Conservation (phyloP, 2,113 vertebrate species). For the Pipra filicauda region DNA sequence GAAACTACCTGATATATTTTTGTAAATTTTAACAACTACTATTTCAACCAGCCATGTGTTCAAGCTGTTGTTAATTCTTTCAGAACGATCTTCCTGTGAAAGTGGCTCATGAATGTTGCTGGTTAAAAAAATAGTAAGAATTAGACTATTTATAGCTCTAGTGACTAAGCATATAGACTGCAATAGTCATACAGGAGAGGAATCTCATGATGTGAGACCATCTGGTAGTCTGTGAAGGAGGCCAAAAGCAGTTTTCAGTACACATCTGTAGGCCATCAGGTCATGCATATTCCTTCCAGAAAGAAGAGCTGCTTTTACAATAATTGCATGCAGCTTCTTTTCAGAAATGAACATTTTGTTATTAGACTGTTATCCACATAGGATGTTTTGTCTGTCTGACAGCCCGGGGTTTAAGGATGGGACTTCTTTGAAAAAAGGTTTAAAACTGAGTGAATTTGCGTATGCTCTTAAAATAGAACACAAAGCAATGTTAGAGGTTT, state of each 20-base stretch:
- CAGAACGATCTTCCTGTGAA: neutral
- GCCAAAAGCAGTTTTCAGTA: neutral
- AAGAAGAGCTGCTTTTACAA: neutral
- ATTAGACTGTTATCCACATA: neutral
- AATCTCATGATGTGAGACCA: neutral
- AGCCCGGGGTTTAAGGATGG: neutral
- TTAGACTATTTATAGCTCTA: slow-evolving; percentile 48
- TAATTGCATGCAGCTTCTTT: neutral
- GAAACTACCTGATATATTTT: neutral
- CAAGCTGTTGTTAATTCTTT: neutral
- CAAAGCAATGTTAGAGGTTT: neutral
- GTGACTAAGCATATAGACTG: slow-evolving; percentile 22
- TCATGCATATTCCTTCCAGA: neutral
- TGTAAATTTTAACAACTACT: neutral
- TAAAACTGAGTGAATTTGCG: neutral
- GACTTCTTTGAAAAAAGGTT: neutral
- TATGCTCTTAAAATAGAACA: neutral
- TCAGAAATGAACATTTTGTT: neutral
- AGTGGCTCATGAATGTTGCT: neutral
- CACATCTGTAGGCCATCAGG: slow-evolving; percentile 41
- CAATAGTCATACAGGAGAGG: neutral
- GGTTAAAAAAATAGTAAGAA: neutral
- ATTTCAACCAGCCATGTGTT: neutral
- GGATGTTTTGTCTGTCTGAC: neutral
- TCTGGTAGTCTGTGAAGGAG: neutral